Evolutionary conservation across 2,888 invertebrate species (phyloP), one percentile per base, ranked within the genome.

Genomic region (Abscondita cerata): DNA sequence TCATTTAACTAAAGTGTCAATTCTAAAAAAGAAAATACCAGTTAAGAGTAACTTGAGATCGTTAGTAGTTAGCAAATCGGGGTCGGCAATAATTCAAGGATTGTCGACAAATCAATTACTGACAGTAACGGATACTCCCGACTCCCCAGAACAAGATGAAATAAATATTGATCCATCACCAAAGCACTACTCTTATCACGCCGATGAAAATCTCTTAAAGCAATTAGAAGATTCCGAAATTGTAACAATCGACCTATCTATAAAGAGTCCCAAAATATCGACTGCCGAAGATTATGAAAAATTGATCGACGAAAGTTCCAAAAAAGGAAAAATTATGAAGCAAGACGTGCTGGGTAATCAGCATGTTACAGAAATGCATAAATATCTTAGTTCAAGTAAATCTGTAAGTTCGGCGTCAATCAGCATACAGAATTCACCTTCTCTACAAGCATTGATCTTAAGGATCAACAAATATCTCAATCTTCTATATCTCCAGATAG

Each of bases 251-350:
- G 87, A 87, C 73, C 83, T 86, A 0, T 82, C 81, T 13, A 81
- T 82, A 0, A 86, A 86, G 68, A 86, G 87, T 0, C 86, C 87
- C 0, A 87, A 88, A 68, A 85, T 88, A 61, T 84, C 86, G 0
- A 87, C 88, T 0, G 86, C 86, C 67, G 87, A 87, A 76, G 88
- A 88, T 73, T 88, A 87, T 69, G 87, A 88, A 70, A 86, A 87
- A 65, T 76, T 88, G 15, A 88, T 88, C 36, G 87, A 88, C 67
- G 84, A 86, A 68, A 86, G 86, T 0, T 84, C 85, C 62, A 82
- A 84, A 0, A 85, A 85, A 64, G 86, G 87, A 36, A 77, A 78
- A 60, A 68, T 78, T 8, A 65, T 76, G 25, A 80, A 79, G 62
- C 73, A 73, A 9, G 77, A 78, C 44, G 59, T 74, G 13, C 68